Evolutionary conservation across 1,140 invertebrate species (phyloP), one percentile per base, ranked within the genome.

Genomic region (Platyscapa corneri): DNA sequence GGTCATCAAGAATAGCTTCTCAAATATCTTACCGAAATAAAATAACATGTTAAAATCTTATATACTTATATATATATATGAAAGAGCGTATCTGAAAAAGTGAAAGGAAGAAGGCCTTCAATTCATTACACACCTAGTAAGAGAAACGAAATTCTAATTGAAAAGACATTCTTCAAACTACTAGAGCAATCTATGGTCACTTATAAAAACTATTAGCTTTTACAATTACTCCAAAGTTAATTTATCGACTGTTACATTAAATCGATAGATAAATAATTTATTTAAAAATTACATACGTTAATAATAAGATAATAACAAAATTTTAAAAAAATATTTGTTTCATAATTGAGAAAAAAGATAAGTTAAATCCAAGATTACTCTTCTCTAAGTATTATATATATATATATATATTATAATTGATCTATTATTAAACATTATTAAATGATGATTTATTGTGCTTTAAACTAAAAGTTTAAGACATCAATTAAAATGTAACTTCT

Each of bases 61-160:
- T 74, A 12, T 34, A 56, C 27, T 72, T 56, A 70, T 37, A 53
- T 16, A 34, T 53, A 39, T 67, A 65, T 18, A 60, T 64, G 74
- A 34, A 32, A 32, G 5, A 34, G 3, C 20, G 12, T 18, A 20
- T 23, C 34, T 82, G 60, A 78, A 86, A 86, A 86, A 86, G 85
- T 86, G 85, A 86, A 86, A 86, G 85, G 81, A n/a, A n/a, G 53
- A 86, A 46, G 81, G 23, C 81, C 85, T 86, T 86, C 76, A 30
- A 0, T 56, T 56, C 34, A 39, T 10, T 20, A 30, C 1, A 34
- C 32, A 23, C 7, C 18, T 5, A 27, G 3, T 74, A 74, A 74
- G 34, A 74, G 23, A 39, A 74, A 5, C 27, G 27, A 82, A 20
- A 37, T 64, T 53, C 37, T 30, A 39, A 6, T 30, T 12, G 18